Evolutionary conservation across 1,140 invertebrate species (phyloP).

Genomic region (Galleria mellonella): DNA sequence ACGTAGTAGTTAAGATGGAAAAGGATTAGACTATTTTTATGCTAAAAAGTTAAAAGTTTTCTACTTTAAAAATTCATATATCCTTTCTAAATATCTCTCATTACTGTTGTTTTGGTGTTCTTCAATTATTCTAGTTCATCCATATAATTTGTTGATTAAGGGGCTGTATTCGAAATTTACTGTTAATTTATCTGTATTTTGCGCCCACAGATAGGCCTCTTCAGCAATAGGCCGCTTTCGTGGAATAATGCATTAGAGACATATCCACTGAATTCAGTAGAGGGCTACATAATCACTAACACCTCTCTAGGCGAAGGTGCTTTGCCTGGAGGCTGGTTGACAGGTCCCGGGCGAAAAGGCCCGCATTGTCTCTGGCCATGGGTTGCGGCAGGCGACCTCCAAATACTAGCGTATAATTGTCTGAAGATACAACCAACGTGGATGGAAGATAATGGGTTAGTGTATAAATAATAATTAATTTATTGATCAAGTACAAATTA

Average conservation of each 20-base stretch:
- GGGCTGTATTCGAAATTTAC: neutral
- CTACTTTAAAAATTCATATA: too few relatives aligned
- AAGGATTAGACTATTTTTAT: too few relatives aligned
- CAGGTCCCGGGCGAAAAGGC: conserved; percentile 33
- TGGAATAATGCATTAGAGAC: conserved; percentile 41
- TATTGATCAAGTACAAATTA: too few relatives aligned
- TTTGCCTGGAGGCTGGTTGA: conserved; percentile 48
- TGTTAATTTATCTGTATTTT: conserved; percentile 4
- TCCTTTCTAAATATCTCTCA: too few relatives aligned
- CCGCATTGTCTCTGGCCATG: conserved; percentile 62
- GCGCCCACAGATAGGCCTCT: conserved; percentile 51
- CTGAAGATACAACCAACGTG: conserved; percentile 65
- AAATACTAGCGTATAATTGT: conserved; percentile 48
- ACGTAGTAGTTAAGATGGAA: too few relatives aligned
- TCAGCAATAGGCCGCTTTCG: conserved; percentile 31
- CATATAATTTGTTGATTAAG: too few relatives aligned
- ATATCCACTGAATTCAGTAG: conserved; percentile 21
- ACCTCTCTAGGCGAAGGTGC: conserved; percentile 38
- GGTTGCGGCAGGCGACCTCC: conserved; percentile 41
- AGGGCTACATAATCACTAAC: conserved; percentile 42
- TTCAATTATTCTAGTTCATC: too few relatives aligned
- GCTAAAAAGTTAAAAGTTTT: too few relatives aligned
- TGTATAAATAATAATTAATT: conserved; percentile 1
- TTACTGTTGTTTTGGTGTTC: too few relatives aligned
- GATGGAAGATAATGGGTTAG: conserved; percentile 64